Base-by-base conservation (phyloP, 2,113 vertebrate species). In the Hippoglossus stenolepis region DNA sequence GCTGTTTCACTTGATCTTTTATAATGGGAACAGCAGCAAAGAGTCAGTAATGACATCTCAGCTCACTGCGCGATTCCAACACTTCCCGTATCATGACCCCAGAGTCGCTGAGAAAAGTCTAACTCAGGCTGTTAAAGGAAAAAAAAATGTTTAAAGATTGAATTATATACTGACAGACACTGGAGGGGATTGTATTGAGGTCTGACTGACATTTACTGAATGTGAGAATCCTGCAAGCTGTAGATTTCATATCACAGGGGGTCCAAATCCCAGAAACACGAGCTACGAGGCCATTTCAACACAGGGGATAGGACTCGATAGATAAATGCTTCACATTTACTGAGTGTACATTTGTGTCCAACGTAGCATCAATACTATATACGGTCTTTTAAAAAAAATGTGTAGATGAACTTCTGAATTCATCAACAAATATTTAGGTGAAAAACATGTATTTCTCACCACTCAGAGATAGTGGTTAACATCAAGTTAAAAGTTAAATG, bases 21-120 rank as follows among this genome's bases (percentile, higher is more conserved):
- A 72, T 87, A 90, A 93, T 90, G 89, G 84, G 89, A 92, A 91
- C 85, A 75, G 87, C 90, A 90, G 90, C 77, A 73, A 83, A 77
- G 71, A 84, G 76, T 70, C 69, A 53, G 84, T 85, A 88, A 91
- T 86, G 88, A 84, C 88, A 89, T 88, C 79, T 83, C 86, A 13
- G 80, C 83, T 88, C 86, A 57, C 82, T 53, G 60, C 58, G 35
- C 81, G 69, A 72, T 85, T 84, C 74, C 83, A 70, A 83, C 78
- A 73, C 85, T 88, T 87, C 87, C 89, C 59, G 24, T 66, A 59
- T 81, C 75, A 21, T 77, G 87, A 88, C 89, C 90, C 84, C 26
- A 15, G 75, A 91, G 73, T 79, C 3, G 21, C 80, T 86, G 85
- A 81, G 75, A 85, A 88, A 87, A 77, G 60, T 75, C 26, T 0